These are phyloP conservation scores for Parnassius smintheus DNA, from an alignment of 2,888 invertebrate genomes.

Conservation along the genomic window DNA sequence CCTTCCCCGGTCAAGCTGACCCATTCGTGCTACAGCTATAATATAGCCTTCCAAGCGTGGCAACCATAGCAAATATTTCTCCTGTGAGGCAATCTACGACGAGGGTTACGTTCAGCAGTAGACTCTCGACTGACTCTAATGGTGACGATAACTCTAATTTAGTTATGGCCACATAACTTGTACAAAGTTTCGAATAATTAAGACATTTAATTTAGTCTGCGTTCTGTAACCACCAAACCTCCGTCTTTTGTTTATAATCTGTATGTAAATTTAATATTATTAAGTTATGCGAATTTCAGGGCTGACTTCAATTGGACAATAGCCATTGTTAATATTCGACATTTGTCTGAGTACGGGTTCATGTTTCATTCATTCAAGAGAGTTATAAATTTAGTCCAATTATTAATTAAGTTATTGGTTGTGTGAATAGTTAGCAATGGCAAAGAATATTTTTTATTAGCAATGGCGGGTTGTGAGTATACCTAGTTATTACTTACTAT, in stretches of 20 bases:
- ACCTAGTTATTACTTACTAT: too few relatives aligned
- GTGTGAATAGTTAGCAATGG: neutral
- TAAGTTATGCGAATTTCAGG: conserved; percentile 20
- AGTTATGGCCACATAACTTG: too few relatives aligned
- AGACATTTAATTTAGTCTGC: conserved; percentile 12
- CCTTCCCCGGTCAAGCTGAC: too few relatives aligned
- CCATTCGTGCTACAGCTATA: too few relatives aligned
- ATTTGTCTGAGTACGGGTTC: neutral
- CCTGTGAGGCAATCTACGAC: too few relatives aligned
- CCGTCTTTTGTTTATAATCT: conserved; percentile 23
- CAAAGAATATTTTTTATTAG: too few relatives aligned
- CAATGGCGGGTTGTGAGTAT: too few relatives aligned
- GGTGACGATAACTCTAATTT: too few relatives aligned
- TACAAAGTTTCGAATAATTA: neutral
- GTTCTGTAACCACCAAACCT: conserved; percentile 12
- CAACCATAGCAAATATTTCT: too few relatives aligned
- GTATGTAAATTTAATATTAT: conserved; percentile 27
- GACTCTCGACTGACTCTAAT: too few relatives aligned
- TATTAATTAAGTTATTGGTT: neutral
- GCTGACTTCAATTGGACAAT: neutral
- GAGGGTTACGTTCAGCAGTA: too few relatives aligned
- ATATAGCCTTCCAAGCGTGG: too few relatives aligned
- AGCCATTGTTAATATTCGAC: conserved; percentile 2
- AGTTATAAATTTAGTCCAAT: neutral
- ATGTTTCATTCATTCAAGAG: neutral